A percentile compares a stretch with the other conserved stretches of the same genome.
Conservation (phyloP, 2,797 vertebrate genomes). For the Chaetophractus vellerosus region DNA sequence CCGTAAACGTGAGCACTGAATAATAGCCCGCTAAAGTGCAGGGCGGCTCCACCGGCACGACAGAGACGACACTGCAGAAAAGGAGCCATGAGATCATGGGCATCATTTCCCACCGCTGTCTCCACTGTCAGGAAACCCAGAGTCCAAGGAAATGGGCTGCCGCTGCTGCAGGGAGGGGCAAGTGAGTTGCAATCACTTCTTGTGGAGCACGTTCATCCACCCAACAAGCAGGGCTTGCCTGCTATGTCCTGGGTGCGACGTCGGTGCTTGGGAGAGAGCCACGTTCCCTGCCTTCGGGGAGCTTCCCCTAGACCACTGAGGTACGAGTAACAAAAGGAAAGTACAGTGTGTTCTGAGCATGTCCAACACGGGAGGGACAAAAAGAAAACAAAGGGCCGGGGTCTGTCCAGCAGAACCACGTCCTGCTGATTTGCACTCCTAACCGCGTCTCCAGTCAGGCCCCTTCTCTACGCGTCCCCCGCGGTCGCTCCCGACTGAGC, state of each 20-base stretch:
- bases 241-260: too few relatives aligned
- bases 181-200: neutral
- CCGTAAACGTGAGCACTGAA: neutral
- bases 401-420: neutral
- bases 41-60: neutral
- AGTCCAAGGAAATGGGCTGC: neutral
- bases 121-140: neutral
- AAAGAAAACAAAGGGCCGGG: neutral
- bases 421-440: neutral
- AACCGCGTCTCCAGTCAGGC: neutral
- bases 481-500: neutral
- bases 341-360: neutral
- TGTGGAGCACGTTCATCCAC: neutral
- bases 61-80: neutral
- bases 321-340: neutral
- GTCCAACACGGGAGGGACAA: rapidly evolving
- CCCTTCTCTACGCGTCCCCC: neutral
- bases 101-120: neutral
- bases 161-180: neutral
- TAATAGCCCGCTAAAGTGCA: neutral
- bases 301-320: neutral
- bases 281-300: neutral
- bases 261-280: neutral
- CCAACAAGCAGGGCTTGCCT: neutral
- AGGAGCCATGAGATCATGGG: rapidly evolving